A percentile compares a stretch with the other conserved stretches of the same genome.
phyloP scores from a whole-genome alignment of 2,888 invertebrate species.

The Nineta flava region DNA sequence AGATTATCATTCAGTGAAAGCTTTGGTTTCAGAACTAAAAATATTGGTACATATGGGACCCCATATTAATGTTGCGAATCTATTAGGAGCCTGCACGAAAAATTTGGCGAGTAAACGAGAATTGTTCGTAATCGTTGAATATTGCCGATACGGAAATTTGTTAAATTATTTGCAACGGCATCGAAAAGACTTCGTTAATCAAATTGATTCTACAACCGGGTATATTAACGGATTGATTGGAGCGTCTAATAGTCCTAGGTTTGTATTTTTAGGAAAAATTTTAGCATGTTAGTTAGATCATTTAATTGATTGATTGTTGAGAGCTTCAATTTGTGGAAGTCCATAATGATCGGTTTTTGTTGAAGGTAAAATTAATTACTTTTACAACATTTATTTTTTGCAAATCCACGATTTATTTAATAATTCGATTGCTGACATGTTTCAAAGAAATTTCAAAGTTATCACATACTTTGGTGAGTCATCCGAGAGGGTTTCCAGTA shows the following conservation, averaged over 20 bases:
- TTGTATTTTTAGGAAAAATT: no score
- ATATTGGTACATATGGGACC: constrained; percentile 91
- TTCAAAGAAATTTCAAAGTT: no score
- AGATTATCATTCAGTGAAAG: constrained; percentile 69
- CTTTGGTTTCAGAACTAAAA: constrained; percentile 82
- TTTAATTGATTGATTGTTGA: no score
- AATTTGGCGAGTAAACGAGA: constrained; percentile 77
- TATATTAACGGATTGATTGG: constrained; percentile 50
- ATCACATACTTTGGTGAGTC: no score
- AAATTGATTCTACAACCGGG: constrained; percentile 52
- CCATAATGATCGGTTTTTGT: no score
- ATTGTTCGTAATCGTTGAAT: constrained; percentile 85
- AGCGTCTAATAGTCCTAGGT: constrained; percentile 34
- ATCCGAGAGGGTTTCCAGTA: no score
- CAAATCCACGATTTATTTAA: no score
- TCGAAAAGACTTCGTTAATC: constrained; percentile 68
- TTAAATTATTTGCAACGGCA: constrained; percentile 76
- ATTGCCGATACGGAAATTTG: constrained; percentile 82
- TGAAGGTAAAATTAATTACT: no score
- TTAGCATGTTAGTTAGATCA: no score
- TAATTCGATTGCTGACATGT: no score
- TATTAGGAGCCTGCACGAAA: constrained; percentile 87
- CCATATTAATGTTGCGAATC: constrained; percentile 87
- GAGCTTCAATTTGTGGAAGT: no score
- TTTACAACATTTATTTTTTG: no score